Evolutionary conservation across 2,113 vertebrate genomes (phyloP).

Genomic region (Corythornis madagascariensis): DNA sequence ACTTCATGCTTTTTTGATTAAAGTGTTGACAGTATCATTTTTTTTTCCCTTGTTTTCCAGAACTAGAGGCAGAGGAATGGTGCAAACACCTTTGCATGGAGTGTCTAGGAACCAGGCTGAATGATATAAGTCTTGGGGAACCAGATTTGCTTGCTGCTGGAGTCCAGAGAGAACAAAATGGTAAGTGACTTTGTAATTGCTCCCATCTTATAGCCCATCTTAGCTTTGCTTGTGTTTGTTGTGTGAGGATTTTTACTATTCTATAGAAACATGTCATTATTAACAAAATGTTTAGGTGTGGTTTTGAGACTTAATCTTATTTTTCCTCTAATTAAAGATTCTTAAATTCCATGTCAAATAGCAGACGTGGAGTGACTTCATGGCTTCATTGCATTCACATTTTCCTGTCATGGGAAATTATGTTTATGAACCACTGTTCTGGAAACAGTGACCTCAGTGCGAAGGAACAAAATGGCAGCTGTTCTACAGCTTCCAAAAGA

Average conservation of each 20-base stretch:
- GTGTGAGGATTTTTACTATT: neutral
- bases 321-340: neutral
- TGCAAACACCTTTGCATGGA: slow-evolving; percentile 96
- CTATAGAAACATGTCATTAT: neutral
- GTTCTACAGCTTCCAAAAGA: neutral
- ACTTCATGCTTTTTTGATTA: neutral
- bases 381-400: neutral
- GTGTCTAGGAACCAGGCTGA: slow-evolving; percentile 92
- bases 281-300: neutral
- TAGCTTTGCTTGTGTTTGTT: neutral
- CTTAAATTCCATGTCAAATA: neutral
- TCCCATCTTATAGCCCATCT: neutral
- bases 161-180: slow-evolving; percentile 96
- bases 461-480: neutral
- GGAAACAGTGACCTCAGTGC: neutral
- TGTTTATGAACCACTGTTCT: neutral
- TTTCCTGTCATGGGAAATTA: neutral
- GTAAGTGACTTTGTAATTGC: slow-evolving; percentile 75
- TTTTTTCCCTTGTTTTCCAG: slow-evolving; percentile 72
- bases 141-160: slow-evolving; percentile 97
- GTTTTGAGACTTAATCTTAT: neutral
- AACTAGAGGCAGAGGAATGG: slow-evolving; percentile 98
- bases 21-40: neutral
- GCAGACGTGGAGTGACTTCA: neutral
- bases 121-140: slow-evolving; percentile 98